Base-by-base conservation (phyloP, 53 echinoderm and acorn worm genomes). In the Patiria pectinifera region DNA sequence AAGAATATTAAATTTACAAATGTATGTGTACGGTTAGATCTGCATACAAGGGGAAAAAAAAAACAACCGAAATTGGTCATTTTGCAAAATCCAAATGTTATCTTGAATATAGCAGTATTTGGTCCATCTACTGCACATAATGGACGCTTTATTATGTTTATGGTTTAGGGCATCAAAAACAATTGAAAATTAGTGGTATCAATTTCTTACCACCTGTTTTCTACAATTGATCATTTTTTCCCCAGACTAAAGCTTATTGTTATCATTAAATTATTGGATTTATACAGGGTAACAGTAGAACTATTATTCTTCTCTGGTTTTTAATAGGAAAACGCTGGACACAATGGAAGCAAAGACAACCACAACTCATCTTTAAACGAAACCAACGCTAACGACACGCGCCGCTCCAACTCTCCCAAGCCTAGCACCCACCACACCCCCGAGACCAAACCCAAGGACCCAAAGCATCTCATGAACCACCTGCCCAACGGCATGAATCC, bases 361-460 rank as follows among this genome's bases (percentile, higher is more conserved):
- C 86, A 86, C 87, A 92, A 22, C 48, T 58, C 63, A 12, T 44
- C 58, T 6, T 60, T 74, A 59, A 35, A 87, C 11, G 93, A 93
- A 69, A 72, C 88, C 78, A 93, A 93, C 19, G 93, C 93, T 48
- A 88, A 87, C 48, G 75, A 82, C 61, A 71, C 81, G 13, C 69
- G 90, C 22, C 26, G 66, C 14, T 66, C 90, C 12, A 81, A 48
- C 90, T 90, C 90, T 5, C 81, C 70, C 10, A 87, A 78, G 70
- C 66, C 61, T 5, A 48, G 81, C 69, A 44, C 90, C 22, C 90
- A 69, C 48, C 80, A 80, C 22, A 90, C 62, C 80, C 89, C 85
- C 21, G 89, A 91, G 91, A 83, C 53, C 61, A 91, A 91, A 83
- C 85, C 79, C 93, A 95, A 62, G 77, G 91, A 76, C 44, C 61